Evolutionary conservation across 1,140 invertebrate genomes (phyloP).

Genomic region (Scaptomyza graminum): DNA sequence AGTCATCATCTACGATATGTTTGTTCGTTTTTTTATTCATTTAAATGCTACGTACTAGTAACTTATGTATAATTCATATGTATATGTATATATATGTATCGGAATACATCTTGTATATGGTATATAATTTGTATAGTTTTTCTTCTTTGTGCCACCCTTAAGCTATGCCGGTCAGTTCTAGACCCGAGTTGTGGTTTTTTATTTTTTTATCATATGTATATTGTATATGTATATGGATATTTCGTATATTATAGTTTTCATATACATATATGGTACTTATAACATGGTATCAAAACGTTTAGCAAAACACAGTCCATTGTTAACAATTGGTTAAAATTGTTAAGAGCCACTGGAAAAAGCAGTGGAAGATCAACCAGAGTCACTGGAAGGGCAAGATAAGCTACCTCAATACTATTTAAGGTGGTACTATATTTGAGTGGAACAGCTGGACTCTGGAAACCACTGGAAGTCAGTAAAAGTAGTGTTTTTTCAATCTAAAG

Average conservation of each 20-base stretch:
- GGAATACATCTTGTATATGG: constrained; percentile 34
- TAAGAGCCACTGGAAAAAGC: background rate
- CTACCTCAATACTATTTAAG: too few species aligned
- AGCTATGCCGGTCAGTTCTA: constrained; percentile 26
- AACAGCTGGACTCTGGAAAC: background rate
- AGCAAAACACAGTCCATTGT: constrained; percentile 48
- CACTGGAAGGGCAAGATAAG: background rate
- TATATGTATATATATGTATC: constrained; percentile 20
- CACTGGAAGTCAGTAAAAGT: background rate
- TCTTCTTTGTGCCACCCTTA: constrained; percentile 25
- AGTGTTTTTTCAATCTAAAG: too few species aligned
- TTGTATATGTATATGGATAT: background rate
- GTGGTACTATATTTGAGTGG: too few species aligned
- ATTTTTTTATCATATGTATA: constrained; percentile 16
- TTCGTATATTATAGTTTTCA: constrained; percentile 4
- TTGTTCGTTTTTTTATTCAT: constrained; percentile 52
- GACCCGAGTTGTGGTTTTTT: constrained; percentile 29
- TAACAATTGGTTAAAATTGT: background rate
- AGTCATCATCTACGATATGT: constrained; percentile 30
- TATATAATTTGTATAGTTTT: constrained; percentile 41
- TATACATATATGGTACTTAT: constrained; percentile 4
- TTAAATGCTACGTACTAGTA: constrained; percentile 16
- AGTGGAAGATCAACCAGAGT: background rate
- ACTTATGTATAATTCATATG: constrained; percentile 20
- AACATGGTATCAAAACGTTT: constrained; percentile 33